phyloP scores from a whole-genome alignment of 2,888 invertebrate genomes.

The Patella depressa region DNA sequence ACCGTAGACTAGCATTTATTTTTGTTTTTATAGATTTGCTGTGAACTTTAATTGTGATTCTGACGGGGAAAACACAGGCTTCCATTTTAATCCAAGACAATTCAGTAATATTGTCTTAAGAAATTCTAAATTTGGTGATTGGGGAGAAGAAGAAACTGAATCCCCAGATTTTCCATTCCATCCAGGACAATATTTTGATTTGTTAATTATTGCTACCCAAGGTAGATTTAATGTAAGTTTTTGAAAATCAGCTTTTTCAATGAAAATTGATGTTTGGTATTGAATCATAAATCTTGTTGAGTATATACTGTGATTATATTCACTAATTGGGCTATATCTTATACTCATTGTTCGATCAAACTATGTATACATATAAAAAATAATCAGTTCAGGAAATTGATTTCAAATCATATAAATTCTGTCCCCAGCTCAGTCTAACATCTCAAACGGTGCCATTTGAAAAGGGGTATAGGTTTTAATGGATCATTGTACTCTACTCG shows the following conservation, averaged over 20 bases:
- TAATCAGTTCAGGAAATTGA: too few species aligned
- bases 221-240: slow-evolving; percentile 33
- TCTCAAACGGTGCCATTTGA: too few species aligned
- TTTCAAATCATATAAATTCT: too few species aligned
- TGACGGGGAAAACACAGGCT: slow-evolving; percentile 73
- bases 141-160: slow-evolving; percentile 77
- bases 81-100: slow-evolving; percentile 86
- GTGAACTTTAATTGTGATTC: slow-evolving; percentile 50
- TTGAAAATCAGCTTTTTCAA: too few species aligned
- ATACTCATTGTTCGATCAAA: too few species aligned
- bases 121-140: slow-evolving; percentile 78
- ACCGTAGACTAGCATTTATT: neutral
- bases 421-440: too few species aligned
- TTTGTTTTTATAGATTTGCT: slow-evolving; percentile 38
- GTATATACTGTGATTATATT: neutral
- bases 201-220: slow-evolving; percentile 74
- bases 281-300: neutral
- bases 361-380: too few species aligned
- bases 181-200: slow-evolving; percentile 75
- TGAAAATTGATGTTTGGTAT: neutral
- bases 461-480: too few species aligned
- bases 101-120: slow-evolving; percentile 79
- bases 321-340: too few species aligned
- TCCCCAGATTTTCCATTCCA: slow-evolving; percentile 75
- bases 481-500: too few species aligned